Evolutionary conservation across 2,888 invertebrate species (phyloP).

Genomic region (Scotopteryx bipunctaria): DNA sequence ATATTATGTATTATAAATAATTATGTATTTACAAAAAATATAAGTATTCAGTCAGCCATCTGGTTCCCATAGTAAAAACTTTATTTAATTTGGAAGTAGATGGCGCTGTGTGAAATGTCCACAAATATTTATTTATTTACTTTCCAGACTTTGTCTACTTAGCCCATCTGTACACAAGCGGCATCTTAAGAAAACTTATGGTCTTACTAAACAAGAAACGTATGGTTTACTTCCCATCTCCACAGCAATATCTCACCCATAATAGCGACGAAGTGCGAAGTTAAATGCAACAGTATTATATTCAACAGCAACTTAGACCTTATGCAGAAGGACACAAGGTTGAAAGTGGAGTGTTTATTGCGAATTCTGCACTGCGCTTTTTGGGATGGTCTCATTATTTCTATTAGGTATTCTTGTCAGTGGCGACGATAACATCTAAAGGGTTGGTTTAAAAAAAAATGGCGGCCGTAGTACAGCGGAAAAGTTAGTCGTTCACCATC

Average conservation of each 20-base stretch:
- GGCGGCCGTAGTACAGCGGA: not conserved
- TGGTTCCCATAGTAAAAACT: too few relatives aligned
- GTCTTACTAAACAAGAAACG: conserved; percentile 13
- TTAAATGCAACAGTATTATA: conserved; percentile 22
- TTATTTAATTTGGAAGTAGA: too few relatives aligned
- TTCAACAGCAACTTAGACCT: not conserved
- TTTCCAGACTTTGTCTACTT: not conserved
- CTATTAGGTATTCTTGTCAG: conserved; percentile 25
- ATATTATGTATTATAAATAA: too few relatives aligned
- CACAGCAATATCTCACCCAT: conserved; percentile 21
- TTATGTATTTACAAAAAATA: too few relatives aligned
- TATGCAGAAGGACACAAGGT: conserved; percentile 11
- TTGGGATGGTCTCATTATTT: conserved; percentile 23
- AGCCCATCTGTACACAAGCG: conserved; percentile 10
- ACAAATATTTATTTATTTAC: too few relatives aligned
- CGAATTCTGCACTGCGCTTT: conserved; percentile 26
- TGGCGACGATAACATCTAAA: conserved; percentile 16
- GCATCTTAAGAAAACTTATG: conserved; percentile 11
- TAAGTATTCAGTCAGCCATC: too few relatives aligned
- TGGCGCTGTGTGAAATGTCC: too few relatives aligned
- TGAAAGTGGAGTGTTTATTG: conserved; percentile 14
- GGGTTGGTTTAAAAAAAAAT: not conserved
- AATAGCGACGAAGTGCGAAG: conserved; percentile 24
- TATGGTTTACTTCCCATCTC: conserved; percentile 13
- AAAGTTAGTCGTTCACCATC: too few relatives aligned